Evolutionary conservation across 1,140 invertebrate genomes (phyloP).

Genomic region (Venturia canescens): DNA sequence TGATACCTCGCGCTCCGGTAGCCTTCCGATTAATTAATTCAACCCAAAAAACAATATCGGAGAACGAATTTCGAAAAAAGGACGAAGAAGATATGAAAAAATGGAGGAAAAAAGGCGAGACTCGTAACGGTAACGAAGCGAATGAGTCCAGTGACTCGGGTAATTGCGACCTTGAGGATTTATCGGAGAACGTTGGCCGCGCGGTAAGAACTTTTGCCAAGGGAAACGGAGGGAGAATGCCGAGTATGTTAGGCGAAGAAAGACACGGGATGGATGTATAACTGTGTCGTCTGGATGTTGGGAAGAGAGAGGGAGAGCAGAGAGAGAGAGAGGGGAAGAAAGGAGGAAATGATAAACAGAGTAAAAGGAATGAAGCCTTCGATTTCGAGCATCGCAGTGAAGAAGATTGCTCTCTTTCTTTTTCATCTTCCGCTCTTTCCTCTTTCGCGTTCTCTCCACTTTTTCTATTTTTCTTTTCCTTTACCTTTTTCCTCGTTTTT

Average conservation of each 20-base stretch:
- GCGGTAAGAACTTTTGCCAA: conserved; percentile 20
- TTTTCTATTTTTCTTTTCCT: no score
- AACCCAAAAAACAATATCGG: not conserved
- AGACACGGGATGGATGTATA: not conserved
- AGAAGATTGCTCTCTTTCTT: no score
- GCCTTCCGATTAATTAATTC: not conserved
- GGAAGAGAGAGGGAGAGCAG: no score
- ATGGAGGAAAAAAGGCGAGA: no score
- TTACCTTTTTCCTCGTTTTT: no score
- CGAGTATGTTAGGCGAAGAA: conserved; percentile 1
- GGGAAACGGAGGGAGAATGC: not conserved
- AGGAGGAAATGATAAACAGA: not conserved
- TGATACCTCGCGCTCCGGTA: not conserved
- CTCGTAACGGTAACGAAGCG: conserved; percentile 15
- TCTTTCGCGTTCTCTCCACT: not conserved
- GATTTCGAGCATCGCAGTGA: not conserved
- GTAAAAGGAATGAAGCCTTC: not conserved
- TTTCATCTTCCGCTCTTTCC: not conserved
- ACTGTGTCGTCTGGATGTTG: not conserved
- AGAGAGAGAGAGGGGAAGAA: no score
- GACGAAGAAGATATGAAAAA: not conserved
- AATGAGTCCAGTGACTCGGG: conserved; percentile 22
- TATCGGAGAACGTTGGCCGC: conserved; percentile 15
- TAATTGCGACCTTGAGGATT: conserved; percentile 23
- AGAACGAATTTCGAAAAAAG: not conserved